Base-by-base conservation (phyloP, 2,888 invertebrate genomes). In the Minunthozetes semirufus region DNA sequence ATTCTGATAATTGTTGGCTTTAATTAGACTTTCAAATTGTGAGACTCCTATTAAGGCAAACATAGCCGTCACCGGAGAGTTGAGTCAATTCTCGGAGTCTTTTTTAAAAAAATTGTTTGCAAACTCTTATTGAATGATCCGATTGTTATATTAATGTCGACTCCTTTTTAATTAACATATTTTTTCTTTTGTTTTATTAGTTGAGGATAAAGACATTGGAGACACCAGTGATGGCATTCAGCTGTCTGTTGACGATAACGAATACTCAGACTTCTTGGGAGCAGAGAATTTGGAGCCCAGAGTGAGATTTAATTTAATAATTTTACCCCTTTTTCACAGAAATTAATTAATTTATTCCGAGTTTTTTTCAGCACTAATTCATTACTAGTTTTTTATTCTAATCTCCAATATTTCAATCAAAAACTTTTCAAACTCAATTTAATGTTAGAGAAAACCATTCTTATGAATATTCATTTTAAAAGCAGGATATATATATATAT, bases 21-120 rank as follows among this genome's bases (percentile, higher is more conserved):
- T 38, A 68, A 68, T 68, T 68, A 68, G 68, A 68, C 68, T 68
- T 68, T 68, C 42, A 68, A 68, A 68, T 68, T 19, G n/a, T 13
- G 42, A 42, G 42, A 50, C 50, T 50, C 19, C 1, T n/a, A 50
- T 50, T 22, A 56, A 13, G 25, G 56, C 56, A 56, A 56, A 22
- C 22, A 50, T n/a, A 50, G 50, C 50, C 25, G 1, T 56, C 56
- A 56, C 22, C 56, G 25, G 25, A 56, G 56, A 22, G 22, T 19
- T 56, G 42, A 56, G 11, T 50, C 19, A 56, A 11, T 13, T 22
- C 9, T 22, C 22, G 22, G 17, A 56, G 22, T 56, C 56, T 8
- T 42, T 42, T 42, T 8, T 19, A 19, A 17, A n/a, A 50, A 56
- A 56, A 56, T 9, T 22, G 25, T 56, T 56, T 56, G 50, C n/a